Conservation (phyloP, 2,113 vertebrate genomes). For the Myotis lucifugus region DNA sequence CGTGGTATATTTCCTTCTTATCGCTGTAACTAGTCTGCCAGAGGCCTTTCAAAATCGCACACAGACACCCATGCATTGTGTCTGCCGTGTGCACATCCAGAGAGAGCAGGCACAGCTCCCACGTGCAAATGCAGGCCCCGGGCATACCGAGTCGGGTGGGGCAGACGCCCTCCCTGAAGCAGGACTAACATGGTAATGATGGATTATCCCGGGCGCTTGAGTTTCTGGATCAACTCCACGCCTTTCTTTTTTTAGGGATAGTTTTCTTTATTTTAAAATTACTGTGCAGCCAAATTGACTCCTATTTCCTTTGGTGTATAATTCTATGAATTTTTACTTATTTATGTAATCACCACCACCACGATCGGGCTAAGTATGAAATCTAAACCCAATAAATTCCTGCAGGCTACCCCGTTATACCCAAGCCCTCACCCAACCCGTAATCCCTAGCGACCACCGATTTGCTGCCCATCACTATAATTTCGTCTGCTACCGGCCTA, state of each 20-base stretch:
- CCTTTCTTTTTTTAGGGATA: not conserved
- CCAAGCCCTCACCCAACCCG: not conserved
- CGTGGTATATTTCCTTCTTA: conserved; percentile 41
- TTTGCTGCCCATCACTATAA: not conserved
- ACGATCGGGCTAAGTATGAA: not conserved
- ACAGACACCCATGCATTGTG: not conserved
- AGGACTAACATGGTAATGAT: not conserved
- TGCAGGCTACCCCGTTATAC: not conserved
- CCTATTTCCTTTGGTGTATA: not conserved
- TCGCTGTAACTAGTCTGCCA: not conserved
- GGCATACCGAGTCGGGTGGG: fast-evolving
- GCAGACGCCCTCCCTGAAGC: not conserved
- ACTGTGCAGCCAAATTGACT: not conserved
- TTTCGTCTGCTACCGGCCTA: not conserved
- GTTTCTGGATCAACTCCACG: not conserved
- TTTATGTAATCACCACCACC: not conserved
- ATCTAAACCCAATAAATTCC: not conserved
- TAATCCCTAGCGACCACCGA: not conserved
- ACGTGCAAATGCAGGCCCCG: not conserved
- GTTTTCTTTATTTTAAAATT: not conserved
- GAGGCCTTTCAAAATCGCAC: conserved; percentile 9
- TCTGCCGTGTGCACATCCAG: not conserved
- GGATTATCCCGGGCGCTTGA: not conserved
- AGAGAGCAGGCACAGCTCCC: not conserved
- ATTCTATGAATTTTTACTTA: not conserved